A percentile compares a stretch with the other conserved stretches of the same genome.
Evolutionary conservation across 2,113 vertebrate species (phyloP).

Genomic region (Alectura lathami): DNA sequence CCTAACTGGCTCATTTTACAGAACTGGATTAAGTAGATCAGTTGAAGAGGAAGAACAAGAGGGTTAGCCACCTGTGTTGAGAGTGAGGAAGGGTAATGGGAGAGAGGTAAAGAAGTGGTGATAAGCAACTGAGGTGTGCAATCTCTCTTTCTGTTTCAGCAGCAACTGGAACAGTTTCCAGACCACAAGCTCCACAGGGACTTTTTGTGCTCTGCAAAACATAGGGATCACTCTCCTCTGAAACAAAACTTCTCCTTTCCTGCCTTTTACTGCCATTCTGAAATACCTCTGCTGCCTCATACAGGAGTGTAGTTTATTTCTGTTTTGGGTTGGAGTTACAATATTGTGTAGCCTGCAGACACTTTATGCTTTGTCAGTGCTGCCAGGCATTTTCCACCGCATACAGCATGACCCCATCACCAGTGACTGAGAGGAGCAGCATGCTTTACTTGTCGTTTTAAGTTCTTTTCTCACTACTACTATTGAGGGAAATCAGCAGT

Average conservation of each 20-base stretch:
- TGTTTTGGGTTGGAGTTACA: neutral
- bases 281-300: constrained; percentile 4
- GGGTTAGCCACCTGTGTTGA: neutral
- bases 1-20: neutral
- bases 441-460: neutral
- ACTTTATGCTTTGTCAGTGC: neutral
- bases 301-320: constrained; percentile 22
- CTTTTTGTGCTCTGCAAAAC: neutral
- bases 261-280: constrained; percentile 38
- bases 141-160: neutral
- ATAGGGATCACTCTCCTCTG: neutral
- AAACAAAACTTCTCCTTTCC: constrained; percentile 42
- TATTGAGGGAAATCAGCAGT: constrained; percentile 43
- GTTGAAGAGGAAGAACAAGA: neutral
- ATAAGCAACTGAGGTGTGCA: neutral
- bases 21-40: neutral
- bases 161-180: neutral
- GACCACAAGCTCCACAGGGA: neutral
- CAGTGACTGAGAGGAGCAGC: neutral
- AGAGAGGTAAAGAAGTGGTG: neutral
- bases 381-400: neutral
- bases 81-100: neutral
- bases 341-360: constrained; percentile 3
- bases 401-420: neutral
- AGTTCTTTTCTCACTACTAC: constrained; percentile 11